Percentiles rank a stretch among this genome's conserved stretches.
Conservation (phyloP, 2,888 invertebrate species). For the Alitta virens region DNA sequence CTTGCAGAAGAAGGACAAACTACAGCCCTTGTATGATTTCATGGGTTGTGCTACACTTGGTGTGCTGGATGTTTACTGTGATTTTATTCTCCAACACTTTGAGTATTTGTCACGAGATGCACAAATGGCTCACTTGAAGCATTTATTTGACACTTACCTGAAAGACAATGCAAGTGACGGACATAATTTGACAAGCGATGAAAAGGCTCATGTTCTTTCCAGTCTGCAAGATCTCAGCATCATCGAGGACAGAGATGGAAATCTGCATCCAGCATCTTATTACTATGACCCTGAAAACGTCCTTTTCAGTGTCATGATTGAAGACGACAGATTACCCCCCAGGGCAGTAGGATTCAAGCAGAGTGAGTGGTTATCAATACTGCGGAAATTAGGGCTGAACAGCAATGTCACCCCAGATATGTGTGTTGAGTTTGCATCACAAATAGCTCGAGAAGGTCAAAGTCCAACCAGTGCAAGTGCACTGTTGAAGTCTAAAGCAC, state of each 20-base stretch:
- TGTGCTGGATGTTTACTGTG: slow-evolving; percentile 29
- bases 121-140: slow-evolving; percentile 26
- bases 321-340: slow-evolving; percentile 31
- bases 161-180: slow-evolving; percentile 4
- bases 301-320: slow-evolving; percentile 33
- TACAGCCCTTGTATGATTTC: slow-evolving; percentile 22
- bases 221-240: slow-evolving; percentile 26
- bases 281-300: slow-evolving; percentile 33
- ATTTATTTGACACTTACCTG: slow-evolving; percentile 25
- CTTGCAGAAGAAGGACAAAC: slow-evolving; percentile 22
- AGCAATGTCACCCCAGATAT: slow-evolving; percentile 23
- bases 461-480: slow-evolving; percentile 11
- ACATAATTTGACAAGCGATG: slow-evolving; percentile 9
- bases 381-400: slow-evolving; percentile 23
- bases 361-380: slow-evolving; percentile 25
- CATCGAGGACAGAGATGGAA: slow-evolving; percentile 27
- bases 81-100: slow-evolving; percentile 33
- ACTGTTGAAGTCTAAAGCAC: slow-evolving; percentile 22
- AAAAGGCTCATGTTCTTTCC: slow-evolving; percentile 20
- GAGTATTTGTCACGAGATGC: slow-evolving; percentile 29
- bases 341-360: slow-evolving; percentile 19
- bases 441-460: slow-evolving; percentile 22
- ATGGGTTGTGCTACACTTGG: slow-evolving; percentile 27
- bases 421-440: slow-evolving; percentile 23
- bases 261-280: slow-evolving; percentile 25